Evolutionary conservation across 2,797 vertebrate species (phyloP).

Genomic region (Buceros bicornis): DNA sequence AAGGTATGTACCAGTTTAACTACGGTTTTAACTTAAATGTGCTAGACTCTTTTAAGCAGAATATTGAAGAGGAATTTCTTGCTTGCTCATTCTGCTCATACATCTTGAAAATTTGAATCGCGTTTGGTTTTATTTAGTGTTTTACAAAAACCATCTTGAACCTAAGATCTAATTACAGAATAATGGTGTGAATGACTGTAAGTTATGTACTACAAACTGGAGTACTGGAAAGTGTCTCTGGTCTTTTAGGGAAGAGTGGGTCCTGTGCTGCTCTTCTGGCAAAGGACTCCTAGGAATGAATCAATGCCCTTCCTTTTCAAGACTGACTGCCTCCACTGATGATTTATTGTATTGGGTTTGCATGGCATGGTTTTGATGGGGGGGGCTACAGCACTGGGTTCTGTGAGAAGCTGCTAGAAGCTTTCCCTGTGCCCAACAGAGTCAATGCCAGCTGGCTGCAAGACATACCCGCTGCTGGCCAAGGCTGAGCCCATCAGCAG

Average conservation of each 20-base stretch:
- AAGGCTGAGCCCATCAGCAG: background rate
- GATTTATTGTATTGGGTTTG: background rate
- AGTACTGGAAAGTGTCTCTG: background rate
- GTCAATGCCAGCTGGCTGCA: background rate
- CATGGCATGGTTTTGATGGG: background rate
- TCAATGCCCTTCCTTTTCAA: conserved; percentile 17
- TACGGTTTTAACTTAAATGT: background rate
- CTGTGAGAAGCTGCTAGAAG: background rate
- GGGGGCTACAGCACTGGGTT: background rate
- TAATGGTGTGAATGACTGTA: background rate
- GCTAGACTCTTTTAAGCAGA: background rate
- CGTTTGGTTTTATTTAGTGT: background rate
- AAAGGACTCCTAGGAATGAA: background rate
- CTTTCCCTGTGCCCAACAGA: background rate
- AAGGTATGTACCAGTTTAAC: conserved; percentile 81
- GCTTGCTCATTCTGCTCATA: background rate
- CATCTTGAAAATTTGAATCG: background rate
- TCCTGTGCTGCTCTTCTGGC: background rate
- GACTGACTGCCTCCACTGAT: background rate
- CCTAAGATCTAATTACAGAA: background rate
- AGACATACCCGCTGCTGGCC: background rate
- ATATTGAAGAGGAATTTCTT: background rate
- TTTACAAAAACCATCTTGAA: background rate
- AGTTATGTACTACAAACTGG: background rate
- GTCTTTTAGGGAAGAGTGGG: background rate